A percentile compares a stretch with the other conserved stretches of the same genome.
These are phyloP conservation scores for Zosterops borbonicus DNA, from an alignment of 2,113 vertebrate genomes.

Conservation along the genomic window DNA sequence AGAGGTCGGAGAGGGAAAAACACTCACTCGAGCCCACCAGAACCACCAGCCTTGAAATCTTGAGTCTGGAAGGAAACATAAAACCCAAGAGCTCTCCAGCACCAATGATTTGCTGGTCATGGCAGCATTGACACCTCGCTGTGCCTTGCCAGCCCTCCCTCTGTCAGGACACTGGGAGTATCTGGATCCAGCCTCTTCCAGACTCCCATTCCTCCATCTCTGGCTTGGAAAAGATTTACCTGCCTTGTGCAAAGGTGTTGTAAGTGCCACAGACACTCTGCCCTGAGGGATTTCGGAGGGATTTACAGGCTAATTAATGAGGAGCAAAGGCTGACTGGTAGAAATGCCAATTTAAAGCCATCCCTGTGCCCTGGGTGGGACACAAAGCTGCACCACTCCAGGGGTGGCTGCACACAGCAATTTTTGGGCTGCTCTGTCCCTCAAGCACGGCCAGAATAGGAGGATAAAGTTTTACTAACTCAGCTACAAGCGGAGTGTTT, in stretches of 20 bases:
- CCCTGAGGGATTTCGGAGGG: not conserved
- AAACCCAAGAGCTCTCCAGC: not conserved
- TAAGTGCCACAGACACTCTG: not conserved
- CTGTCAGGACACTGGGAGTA: not conserved
- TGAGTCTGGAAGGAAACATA: too few species aligned
- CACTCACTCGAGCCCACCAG: too few species aligned
- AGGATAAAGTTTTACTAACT: not conserved
- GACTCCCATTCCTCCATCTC: not conserved
- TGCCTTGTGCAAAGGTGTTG: not conserved
- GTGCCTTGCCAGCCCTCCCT: not conserved
- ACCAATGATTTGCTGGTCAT: not conserved
- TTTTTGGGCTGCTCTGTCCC: not conserved
- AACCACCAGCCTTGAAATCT: too few species aligned
- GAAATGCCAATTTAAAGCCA: not conserved
- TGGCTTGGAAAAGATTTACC: not conserved
- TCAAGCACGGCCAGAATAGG: not conserved
- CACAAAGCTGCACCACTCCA: not conserved
- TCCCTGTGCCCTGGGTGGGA: not conserved
- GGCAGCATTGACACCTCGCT: not conserved
- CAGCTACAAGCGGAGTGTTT: not conserved
- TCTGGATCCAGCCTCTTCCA: not conserved
- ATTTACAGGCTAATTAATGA: not conserved
- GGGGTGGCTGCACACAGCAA: not conserved
- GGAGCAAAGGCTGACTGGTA: not conserved
- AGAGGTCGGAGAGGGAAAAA: too few species aligned